A percentile compares a stretch with the other conserved stretches of the same genome.
phyloP scores from a whole-genome alignment of 2,797 vertebrate genomes.

The Eremophila alpestris region DNA sequence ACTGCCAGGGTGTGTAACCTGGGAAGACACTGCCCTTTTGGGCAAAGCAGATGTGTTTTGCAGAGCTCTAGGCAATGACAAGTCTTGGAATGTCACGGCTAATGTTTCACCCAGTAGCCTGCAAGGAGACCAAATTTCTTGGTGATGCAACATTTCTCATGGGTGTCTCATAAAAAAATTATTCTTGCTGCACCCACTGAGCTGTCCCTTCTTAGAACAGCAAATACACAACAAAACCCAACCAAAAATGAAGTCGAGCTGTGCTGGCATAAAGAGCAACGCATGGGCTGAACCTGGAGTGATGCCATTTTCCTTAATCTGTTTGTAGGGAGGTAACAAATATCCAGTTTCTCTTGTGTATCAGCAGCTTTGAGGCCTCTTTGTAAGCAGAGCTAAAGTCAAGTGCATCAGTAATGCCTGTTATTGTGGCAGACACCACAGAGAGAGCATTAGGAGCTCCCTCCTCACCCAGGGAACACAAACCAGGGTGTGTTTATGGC shows the following conservation, averaged over 20 bases:
- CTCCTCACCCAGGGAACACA: slow-evolving; percentile 53
- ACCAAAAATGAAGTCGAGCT: background rate
- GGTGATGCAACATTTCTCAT: slow-evolving; percentile 18
- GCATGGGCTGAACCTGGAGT: slow-evolving; percentile 41
- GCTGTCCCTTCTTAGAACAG: background rate
- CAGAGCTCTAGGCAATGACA: background rate
- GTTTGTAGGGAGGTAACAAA: slow-evolving; percentile 39
- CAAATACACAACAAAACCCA: background rate
- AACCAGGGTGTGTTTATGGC: slow-evolving; percentile 70
- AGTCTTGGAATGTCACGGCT: background rate
- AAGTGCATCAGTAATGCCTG: slow-evolving; percentile 65
- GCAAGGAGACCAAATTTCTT: background rate
- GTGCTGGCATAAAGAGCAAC: background rate
- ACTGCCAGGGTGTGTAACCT: background rate
- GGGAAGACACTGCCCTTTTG: background rate
- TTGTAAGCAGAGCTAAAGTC: slow-evolving; percentile 64
- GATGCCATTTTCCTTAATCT: slow-evolving; percentile 54
- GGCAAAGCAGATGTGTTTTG: background rate
- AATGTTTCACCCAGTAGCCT: background rate
- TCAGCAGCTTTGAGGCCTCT: slow-evolving; percentile 54
- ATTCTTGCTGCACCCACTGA: background rate
- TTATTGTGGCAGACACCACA: slow-evolving; percentile 57
- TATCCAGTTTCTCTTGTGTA: slow-evolving; percentile 33
- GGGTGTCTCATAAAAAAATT: background rate
- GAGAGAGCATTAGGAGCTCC: slow-evolving; percentile 59